Evolutionary conservation across 2,888 invertebrate species (phyloP), one percentile per base, ranked within the genome.

Genomic region (Vanessa cardui): DNA sequence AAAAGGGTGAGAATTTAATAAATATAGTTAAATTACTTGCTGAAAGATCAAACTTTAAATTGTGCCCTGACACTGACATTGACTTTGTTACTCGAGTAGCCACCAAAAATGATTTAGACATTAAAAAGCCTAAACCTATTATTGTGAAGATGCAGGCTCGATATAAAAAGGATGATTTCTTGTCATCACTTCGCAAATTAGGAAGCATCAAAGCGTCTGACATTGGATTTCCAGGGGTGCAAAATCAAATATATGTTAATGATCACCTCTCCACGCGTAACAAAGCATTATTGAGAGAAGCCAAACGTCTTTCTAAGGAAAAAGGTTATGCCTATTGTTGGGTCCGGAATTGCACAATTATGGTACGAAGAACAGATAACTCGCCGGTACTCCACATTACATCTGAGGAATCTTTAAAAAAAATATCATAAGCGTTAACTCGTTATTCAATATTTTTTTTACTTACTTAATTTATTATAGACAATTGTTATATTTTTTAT

Each of bases 301-400:
- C 60, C 12, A 66, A 66, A 46, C 26, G 21, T 15, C 21, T 45
- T 6, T n/a, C 60, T 6, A 66, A 60, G 18, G 60, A 65, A 52
- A 52, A 54, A 44, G 18, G 31, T 15, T 59, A 59, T 59, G 26
- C 16, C 6, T 65, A 50, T 26, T 59, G 59, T 12, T 66, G 61
- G 61, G 61, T 66, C 16, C 61, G 56, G n/a, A 66, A 64, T 46
- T 58, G 64, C n/a, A 58, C 58, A 1, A 39, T 64, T 21, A 64
- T 64, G 64, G 64, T 64, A 26, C 64, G n/a, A n/a, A n/a, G n/a
- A n/a, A 58, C 39, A 18, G 64, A 64, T 26, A 39, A 44, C 16
- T 54, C 54, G 16, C 52, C 54, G 20, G 50, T 62, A 6, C 18
- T 62, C 15, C 58, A 64, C 18, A 58, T 64, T 21, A 47, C 63